phyloP scores from a whole-genome alignment of 64 coral and sea anemone genomes.

The Actinia tenebrosa region DNA sequence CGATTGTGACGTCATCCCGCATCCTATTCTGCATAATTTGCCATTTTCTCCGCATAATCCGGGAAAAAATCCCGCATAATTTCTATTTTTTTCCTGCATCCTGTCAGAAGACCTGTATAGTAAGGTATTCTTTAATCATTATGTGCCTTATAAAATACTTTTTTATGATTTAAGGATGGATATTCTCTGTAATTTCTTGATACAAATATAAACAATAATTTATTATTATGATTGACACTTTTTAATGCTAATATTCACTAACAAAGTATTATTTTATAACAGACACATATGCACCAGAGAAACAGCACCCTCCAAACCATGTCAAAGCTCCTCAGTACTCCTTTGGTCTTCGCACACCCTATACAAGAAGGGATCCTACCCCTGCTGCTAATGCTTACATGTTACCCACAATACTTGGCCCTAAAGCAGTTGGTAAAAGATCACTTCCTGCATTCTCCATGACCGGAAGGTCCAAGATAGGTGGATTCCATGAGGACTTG shows the following conservation, averaged over 20 bases:
- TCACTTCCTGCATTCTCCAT: slow-evolving; percentile 73
- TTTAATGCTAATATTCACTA: not conserved
- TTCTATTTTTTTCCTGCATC: no score
- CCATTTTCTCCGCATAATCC: no score
- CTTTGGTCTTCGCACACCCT: slow-evolving; percentile 85
- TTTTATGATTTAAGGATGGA: no score
- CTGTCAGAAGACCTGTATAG: no score
- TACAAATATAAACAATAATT: no score
- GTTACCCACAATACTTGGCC: slow-evolving; percentile 66
- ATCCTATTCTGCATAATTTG: no score
- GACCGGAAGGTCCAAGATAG: slow-evolving; percentile 90
- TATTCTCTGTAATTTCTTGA: no score
- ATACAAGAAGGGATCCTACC: slow-evolving; percentile 55
- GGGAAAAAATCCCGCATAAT: no score
- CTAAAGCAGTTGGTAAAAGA: slow-evolving; percentile 81
- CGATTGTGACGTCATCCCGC: no score
- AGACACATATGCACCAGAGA: slow-evolving; percentile 87
- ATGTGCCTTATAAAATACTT: no score
- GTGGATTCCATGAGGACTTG: slow-evolving; percentile 96
- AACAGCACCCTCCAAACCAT: slow-evolving; percentile 61
- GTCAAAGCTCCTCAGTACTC: slow-evolving; percentile 66
- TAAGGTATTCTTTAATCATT: no score
- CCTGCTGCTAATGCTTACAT: slow-evolving; percentile 79
- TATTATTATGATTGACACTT: no score
- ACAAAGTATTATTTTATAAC: not conserved